These are phyloP conservation scores for Carassius carassius DNA, from an alignment of 2,113 vertebrate species.

Conservation along the genomic window DNA sequence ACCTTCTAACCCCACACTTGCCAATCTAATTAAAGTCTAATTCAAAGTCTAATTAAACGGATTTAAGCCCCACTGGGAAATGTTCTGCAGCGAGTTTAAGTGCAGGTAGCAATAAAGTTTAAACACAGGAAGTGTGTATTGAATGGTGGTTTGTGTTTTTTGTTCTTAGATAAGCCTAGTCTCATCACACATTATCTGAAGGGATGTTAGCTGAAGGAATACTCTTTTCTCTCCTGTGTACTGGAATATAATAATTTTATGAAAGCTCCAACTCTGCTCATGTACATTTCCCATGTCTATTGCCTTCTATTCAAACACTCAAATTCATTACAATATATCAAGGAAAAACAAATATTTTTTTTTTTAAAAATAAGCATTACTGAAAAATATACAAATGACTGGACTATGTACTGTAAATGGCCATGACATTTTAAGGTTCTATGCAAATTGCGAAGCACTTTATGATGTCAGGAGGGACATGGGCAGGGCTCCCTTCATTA, in stretches of 20 bases:
- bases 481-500: slow-evolving; percentile 22
- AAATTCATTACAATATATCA: background rate
- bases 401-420: too few relatives aligned
- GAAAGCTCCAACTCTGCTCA: background rate
- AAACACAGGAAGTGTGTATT: slow-evolving; percentile 22
- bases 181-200: background rate
- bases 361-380: too few relatives aligned
- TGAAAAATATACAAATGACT: too few relatives aligned
- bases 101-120: slow-evolving; percentile 47
- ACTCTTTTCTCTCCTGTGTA: background rate
- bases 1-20: slow-evolving; percentile 52
- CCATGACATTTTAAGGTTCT: background rate
- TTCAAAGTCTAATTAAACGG: slow-evolving; percentile 75
- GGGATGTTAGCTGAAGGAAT: too few relatives aligned
- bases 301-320: background rate
- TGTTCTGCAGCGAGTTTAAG: slow-evolving; percentile 59
- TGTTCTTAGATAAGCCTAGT: background rate
- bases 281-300: background rate
- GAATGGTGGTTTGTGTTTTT: background rate
- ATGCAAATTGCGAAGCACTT: background rate
- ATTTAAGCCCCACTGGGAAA: slow-evolving; percentile 58
- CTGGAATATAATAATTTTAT: background rate
- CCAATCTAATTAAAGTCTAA: slow-evolving; percentile 59
- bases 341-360: too few relatives aligned
- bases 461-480: slow-evolving; percentile 7